Conservation (phyloP, 2,888 invertebrate genomes). For the Panopea generosa region DNA sequence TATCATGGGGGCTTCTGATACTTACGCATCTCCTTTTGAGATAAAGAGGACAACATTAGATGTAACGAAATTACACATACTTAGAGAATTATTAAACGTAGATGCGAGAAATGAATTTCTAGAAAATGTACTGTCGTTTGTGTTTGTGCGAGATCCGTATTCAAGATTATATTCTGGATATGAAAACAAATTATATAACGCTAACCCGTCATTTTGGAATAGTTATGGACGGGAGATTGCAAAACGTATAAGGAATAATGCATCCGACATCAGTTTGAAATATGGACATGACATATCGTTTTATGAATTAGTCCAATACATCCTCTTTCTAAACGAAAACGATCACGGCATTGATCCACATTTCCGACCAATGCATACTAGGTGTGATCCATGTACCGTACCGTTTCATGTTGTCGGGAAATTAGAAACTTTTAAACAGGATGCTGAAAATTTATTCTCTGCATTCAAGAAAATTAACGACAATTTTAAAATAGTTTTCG, state of each 20-base stretch:
- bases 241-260: conserved; percentile 22
- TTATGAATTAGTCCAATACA: conserved; percentile 67
- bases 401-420: conserved; percentile 68
- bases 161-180: conserved; percentile 71
- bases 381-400: conserved; percentile 68
- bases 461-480: conserved; percentile 47
- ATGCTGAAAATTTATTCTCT: conserved; percentile 58
- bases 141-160: conserved; percentile 75
- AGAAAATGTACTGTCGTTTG: conserved; percentile 53
- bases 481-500: conserved; percentile 57
- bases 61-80: neutral
- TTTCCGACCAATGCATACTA: conserved; percentile 66
- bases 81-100: neutral
- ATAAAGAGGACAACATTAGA: neutral
- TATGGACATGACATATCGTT: conserved; percentile 75
- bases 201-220: conserved; percentile 68
- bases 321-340: conserved; percentile 46
- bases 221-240: conserved; percentile 57
- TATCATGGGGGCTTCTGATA: conserved; percentile 14
- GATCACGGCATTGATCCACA: conserved; percentile 56
- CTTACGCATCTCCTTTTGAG: conserved; percentile 39
- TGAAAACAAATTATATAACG: conserved; percentile 72
- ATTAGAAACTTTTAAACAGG: conserved; percentile 67
- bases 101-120: neutral
- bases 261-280: conserved; percentile 28